These are phyloP conservation scores for Thymallus thymallus DNA, from an alignment of 2,113 vertebrate species.

Conservation along the genomic window DNA sequence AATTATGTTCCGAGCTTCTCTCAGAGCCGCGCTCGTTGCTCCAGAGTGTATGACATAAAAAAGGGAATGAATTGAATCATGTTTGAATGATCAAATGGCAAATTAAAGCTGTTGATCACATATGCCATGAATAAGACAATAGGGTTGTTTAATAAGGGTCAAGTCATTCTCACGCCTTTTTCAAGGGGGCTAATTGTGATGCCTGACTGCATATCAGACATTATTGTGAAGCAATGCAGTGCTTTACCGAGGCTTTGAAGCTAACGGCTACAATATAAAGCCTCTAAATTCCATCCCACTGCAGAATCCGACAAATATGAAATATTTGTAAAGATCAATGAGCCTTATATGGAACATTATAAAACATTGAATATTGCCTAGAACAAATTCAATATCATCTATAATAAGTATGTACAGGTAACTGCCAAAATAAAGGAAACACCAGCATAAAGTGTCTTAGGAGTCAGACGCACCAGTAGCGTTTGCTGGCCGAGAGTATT, in stretches of 20 bases:
- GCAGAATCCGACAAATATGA: background rate
- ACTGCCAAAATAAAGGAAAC: no score
- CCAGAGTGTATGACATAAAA: slow-evolving; percentile 24
- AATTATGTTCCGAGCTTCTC: background rate
- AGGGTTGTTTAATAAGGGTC: slow-evolving; percentile 18
- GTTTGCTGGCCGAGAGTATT: no score
- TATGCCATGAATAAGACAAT: slow-evolving; percentile 3
- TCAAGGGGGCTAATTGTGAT: slow-evolving; percentile 30
- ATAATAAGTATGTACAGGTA: no score
- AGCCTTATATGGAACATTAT: background rate
- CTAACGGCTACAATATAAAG: background rate
- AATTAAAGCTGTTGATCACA: slow-evolving; percentile 41
- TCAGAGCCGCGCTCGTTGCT: slow-evolving; percentile 8
- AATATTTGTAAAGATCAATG: background rate
- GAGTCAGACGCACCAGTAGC: no score
- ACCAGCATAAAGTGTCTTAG: no score
- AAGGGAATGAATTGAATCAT: slow-evolving; percentile 39
- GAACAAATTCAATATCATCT: background rate
- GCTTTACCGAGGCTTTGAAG: no score
- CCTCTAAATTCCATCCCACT: background rate
- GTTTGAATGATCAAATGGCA: slow-evolving; percentile 27
- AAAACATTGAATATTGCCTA: background rate
- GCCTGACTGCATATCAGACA: slow-evolving; percentile 3
- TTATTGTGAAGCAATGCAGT: background rate
- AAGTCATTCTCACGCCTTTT: slow-evolving; percentile 12